phyloP scores from a whole-genome alignment of 2,113 vertebrate species.

The Pachypanchax playfairii region DNA sequence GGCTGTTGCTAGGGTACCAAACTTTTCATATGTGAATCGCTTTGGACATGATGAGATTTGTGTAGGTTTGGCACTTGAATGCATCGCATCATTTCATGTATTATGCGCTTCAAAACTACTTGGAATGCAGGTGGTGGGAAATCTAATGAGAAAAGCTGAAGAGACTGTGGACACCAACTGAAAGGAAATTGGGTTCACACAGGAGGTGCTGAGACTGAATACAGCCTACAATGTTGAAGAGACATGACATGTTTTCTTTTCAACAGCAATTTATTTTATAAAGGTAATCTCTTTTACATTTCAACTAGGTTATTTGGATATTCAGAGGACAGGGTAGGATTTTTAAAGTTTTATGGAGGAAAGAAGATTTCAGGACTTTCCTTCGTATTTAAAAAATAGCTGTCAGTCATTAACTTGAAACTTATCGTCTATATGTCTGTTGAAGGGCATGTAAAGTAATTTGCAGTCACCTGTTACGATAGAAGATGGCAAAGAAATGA shows the following conservation, averaged over 20 bases:
- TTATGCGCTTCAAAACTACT: constrained; percentile 69
- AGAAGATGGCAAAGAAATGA: too few species aligned
- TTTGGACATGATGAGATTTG: constrained; percentile 63
- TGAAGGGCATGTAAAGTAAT: too few species aligned
- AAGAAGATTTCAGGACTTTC: too few species aligned
- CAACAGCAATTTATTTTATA: constrained; percentile 43
- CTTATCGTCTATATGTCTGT: too few species aligned
- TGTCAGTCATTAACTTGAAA: too few species aligned
- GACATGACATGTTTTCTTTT: constrained; percentile 59
- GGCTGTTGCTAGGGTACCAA: constrained; percentile 75
- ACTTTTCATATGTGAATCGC: constrained; percentile 59
- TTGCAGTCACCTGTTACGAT: too few species aligned
- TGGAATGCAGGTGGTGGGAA: constrained; percentile 52
- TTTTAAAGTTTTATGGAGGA: too few species aligned
- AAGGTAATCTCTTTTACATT: constrained; percentile 51
- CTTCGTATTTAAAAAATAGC: too few species aligned
- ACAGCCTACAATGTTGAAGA: constrained; percentile 42
- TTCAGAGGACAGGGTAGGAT: too few species aligned
- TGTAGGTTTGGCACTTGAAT: constrained; percentile 62
- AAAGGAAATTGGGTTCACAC: constrained; percentile 63
- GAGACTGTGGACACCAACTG: constrained; percentile 46
- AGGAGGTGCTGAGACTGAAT: constrained; percentile 61
- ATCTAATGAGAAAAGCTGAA: constrained; percentile 70
- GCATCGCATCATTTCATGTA: constrained; percentile 57
- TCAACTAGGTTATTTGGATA: constrained; percentile 39